phyloP scores from a whole-genome alignment of 2,113 vertebrate species.

The Pavo muticus region DNA sequence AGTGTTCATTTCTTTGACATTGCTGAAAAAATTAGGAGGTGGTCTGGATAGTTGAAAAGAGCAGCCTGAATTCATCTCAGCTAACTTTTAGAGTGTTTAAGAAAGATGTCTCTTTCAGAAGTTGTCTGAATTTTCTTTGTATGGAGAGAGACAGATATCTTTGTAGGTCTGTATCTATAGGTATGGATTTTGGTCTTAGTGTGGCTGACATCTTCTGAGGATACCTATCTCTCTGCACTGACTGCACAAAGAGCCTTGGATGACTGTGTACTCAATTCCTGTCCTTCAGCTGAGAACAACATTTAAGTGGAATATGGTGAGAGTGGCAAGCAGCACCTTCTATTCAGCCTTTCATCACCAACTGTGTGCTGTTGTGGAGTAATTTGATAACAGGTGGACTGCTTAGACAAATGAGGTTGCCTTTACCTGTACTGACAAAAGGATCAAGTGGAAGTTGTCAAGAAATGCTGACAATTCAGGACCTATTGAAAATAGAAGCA shows the following conservation, averaged over 20 bases:
- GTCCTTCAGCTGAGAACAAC: neutral
- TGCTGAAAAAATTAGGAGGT: neutral
- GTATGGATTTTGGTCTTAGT: neutral
- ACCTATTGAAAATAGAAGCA: neutral
- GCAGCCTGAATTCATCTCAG: neutral
- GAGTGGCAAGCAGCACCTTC: neutral
- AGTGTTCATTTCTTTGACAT: neutral
- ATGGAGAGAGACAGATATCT: neutral
- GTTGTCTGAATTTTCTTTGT: neutral
- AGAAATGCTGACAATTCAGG: neutral
- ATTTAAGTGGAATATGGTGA: neutral
- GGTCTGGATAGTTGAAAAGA: neutral
- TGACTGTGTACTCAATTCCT: fast-evolving
- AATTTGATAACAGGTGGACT: neutral
- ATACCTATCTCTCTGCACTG: neutral
- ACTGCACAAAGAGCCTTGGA: neutral
- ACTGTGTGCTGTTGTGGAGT: neutral
- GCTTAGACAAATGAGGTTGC: neutral
- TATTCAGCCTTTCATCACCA: neutral
- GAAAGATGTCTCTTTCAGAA: neutral
- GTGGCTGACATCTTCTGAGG: neutral
- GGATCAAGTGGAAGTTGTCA: neutral
- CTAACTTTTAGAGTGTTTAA: neutral
- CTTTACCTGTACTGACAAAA: neutral
- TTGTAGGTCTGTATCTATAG: neutral